Evolutionary conservation across 2,113 vertebrate genomes (phyloP), one percentile per base, ranked within the genome.

Genomic region (Rhynchomys soricoides): DNA sequence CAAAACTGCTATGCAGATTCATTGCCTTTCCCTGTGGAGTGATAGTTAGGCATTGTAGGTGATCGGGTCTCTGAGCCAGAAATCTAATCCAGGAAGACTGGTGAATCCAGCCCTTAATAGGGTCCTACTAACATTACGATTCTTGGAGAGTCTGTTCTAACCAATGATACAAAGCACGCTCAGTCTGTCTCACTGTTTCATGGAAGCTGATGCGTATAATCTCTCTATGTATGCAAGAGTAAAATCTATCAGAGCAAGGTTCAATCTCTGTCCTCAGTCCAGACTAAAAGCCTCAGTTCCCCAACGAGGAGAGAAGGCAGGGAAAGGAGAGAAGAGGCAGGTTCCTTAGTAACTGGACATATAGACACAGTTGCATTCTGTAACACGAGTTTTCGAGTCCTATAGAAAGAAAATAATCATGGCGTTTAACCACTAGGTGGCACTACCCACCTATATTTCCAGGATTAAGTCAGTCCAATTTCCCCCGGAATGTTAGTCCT

Each of bases 381-480:
- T 79, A 52, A 7, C 15, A 7, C 2, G 40, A 0, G 0, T 37
- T 45, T 8, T 29, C 34, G 0, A 55, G n/a, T 48, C 40, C 34
- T 74, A 70, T 79, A 85, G 50, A 29, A 45, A 93, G 55, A 62
- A 45, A 68, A 57, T 29, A 64, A 77, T 57, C 12, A 19, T 24
- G 4, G 1, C 12, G 93, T 81, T 73, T 21, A 59, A 89, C 90
- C 95, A 93, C 92, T 93, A 4, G 96, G 87, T 78, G 96, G 92
- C 26, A 43, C 45, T 74, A 86, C 1, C 10, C 17, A 83, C 59
- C 50, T 73, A 81, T 29, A 97, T 97, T 77, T 31, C 64, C 81
- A 62, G 79, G 55, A 62, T 29, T 29, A 16, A 83, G 55, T 40
- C n/a, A 26, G 79, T 59, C 3, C 55, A 29, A 24, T 52, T 52